Conservation (phyloP, 2,797 vertebrate genomes). For the Enoplosus armatus region DNA sequence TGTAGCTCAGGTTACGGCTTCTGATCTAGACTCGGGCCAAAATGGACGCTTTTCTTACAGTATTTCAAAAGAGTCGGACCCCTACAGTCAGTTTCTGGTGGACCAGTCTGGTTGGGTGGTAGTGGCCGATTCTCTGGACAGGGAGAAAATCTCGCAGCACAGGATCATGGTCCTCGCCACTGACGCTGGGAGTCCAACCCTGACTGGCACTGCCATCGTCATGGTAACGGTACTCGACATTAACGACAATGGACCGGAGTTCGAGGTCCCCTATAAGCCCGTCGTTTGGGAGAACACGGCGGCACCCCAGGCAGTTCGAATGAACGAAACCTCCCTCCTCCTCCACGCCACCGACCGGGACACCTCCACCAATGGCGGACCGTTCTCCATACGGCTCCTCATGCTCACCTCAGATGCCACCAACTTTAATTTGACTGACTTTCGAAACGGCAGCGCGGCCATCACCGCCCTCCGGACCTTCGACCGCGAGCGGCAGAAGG, state of each 20-base stretch:
- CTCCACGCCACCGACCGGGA: constrained; percentile 89
- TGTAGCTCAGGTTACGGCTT: constrained; percentile 89
- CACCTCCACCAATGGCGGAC: constrained; percentile 84
- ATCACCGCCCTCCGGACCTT: constrained; percentile 87
- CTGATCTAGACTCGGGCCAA: constrained; percentile 90
- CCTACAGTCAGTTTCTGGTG: constrained; percentile 87
- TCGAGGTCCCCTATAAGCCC: constrained; percentile 88
- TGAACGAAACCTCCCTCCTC: constrained; percentile 89
- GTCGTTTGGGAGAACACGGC: constrained; percentile 91
- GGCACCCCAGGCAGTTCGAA: constrained; percentile 85
- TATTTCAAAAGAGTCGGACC: constrained; percentile 87
- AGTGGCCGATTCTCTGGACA: constrained; percentile 86
- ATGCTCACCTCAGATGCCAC: constrained; percentile 71
- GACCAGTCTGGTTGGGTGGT: constrained; percentile 88
- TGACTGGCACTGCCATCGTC: constrained; percentile 89
- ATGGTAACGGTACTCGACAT: constrained; percentile 88
- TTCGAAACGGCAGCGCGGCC: constrained; percentile 88
- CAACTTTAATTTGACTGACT: constrained; percentile 89
- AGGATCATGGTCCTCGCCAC: constrained; percentile 87
- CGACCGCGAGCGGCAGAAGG: constrained; percentile 90
- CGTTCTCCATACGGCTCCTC: constrained; percentile 90
- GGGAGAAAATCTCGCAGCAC: constrained; percentile 87
- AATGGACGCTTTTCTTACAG: constrained; percentile 90
- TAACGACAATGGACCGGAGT: constrained; percentile 92
- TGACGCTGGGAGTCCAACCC: constrained; percentile 86